A percentile compares a stretch with the other conserved stretches of the same genome.
Conservation (phyloP, 2,113 vertebrate species). For the Seriola quinqueradiata region DNA sequence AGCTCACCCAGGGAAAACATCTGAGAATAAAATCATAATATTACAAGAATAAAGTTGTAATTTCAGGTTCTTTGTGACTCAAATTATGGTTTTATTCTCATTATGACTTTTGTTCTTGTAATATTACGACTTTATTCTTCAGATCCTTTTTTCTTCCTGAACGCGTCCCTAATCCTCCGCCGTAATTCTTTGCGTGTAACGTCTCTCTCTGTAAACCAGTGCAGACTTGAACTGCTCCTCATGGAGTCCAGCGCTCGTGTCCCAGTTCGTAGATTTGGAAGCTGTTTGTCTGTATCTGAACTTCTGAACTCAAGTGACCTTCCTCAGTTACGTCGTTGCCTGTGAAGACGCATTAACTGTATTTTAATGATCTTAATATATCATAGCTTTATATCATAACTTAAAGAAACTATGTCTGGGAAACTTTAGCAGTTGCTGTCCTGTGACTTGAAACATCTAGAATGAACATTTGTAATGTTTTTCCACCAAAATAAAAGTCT, state of each 20-base stretch:
- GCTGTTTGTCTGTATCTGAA: not conserved
- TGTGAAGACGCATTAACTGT: conserved; percentile 14
- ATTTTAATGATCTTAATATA: conserved; percentile 2
- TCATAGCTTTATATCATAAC: conserved; percentile 9
- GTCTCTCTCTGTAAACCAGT: conserved; percentile 9
- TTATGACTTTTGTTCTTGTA: too few relatives aligned
- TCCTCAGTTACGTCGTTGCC: conserved; percentile 17
- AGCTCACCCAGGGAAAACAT: too few relatives aligned
- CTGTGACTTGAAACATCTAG: conserved; percentile 24
- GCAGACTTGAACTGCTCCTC: not conserved
- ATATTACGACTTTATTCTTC: too few relatives aligned
- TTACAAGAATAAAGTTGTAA: too few relatives aligned
- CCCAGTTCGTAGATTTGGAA: not conserved
- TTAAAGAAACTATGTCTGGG: not conserved
- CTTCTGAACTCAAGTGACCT: conserved; percentile 35
- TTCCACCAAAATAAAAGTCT: not conserved
- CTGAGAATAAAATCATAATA: too few relatives aligned
- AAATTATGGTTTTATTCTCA: too few relatives aligned
- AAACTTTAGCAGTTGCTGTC: conserved; percentile 15
- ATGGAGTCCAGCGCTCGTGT: not conserved
- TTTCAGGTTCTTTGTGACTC: too few relatives aligned
- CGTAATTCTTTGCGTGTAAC: not conserved
- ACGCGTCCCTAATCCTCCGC: too few relatives aligned
- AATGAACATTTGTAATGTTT: not conserved
- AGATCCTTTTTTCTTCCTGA: too few relatives aligned